Conservation (phyloP, 2,888 invertebrate genomes). For the Cephus rjabovi region DNA sequence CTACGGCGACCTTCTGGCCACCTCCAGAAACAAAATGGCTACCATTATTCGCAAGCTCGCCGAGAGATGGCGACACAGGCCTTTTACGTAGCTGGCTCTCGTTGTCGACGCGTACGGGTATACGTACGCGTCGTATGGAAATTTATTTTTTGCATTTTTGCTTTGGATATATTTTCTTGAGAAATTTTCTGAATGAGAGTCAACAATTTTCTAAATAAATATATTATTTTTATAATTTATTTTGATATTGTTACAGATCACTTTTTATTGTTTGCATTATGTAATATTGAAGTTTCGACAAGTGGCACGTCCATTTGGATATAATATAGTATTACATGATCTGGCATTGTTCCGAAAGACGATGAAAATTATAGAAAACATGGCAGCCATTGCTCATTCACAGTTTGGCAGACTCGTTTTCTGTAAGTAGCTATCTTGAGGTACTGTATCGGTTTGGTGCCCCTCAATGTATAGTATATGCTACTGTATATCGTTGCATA, state of each 20-base stretch:
- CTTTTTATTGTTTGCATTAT: background rate
- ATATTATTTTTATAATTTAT: background rate
- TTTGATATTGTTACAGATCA: background rate
- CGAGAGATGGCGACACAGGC: constrained; percentile 66
- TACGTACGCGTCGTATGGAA: background rate
- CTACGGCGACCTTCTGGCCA: constrained; percentile 68
- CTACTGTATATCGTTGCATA: background rate
- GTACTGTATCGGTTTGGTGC: background rate
- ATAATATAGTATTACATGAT: background rate
- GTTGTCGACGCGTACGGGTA: background rate
- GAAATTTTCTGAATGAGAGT: background rate
- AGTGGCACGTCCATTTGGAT: constrained; percentile 13
- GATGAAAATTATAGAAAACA: background rate
- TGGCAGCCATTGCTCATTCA: background rate
- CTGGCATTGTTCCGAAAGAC: background rate
- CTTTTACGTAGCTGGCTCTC: background rate
- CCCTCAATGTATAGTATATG: background rate
- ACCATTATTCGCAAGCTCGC: constrained; percentile 55
- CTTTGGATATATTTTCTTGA: too few relatives aligned
- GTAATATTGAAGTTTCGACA: constrained; percentile 16
- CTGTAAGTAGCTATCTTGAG: background rate
- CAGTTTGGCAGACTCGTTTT: background rate
- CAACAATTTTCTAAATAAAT: background rate
- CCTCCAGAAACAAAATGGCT: constrained; percentile 74
- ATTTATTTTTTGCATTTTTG: too few relatives aligned